A percentile compares a stretch with the other conserved stretches of the same genome.
Evolutionary conservation across 2,888 invertebrate genomes (phyloP).

Genomic region (Branchinecta sandiegonensis): DNA sequence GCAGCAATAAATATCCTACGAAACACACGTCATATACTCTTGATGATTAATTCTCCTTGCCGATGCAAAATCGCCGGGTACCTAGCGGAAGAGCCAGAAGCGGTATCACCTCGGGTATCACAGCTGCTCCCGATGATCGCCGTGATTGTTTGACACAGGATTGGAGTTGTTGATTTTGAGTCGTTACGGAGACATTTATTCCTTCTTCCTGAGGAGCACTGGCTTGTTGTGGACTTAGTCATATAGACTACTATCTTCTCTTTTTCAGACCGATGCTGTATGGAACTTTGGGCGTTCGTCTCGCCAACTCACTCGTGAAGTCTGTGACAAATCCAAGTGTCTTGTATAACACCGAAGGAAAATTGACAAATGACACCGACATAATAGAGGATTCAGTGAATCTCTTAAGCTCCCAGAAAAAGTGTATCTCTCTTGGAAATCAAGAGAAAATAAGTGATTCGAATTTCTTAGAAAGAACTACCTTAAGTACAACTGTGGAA

Average conservation of each 20-base stretch:
- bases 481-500: constrained; percentile 15
- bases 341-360: constrained; percentile 35
- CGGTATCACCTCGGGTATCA: too few relatives aligned
- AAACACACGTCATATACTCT: too few relatives aligned
- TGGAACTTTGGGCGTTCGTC: constrained; percentile 39
- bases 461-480: background rate
- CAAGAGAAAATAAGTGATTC: background rate
- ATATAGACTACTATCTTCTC: constrained; percentile 18
- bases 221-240: too few relatives aligned
- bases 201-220: too few relatives aligned
- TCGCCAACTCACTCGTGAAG: constrained; percentile 38
- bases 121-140: too few relatives aligned
- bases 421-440: background rate
- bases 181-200: too few relatives aligned
- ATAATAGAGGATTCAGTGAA: constrained; percentile 27
- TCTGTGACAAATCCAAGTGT: constrained; percentile 37
- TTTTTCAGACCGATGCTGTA: constrained; percentile 38
- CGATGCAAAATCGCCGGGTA: too few relatives aligned
- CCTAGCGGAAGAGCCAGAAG: too few relatives aligned
- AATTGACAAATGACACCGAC: constrained; percentile 34
- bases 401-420: constrained; percentile 23
- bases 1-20: too few relatives aligned
- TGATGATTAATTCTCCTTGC: too few relatives aligned
- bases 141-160: too few relatives aligned
- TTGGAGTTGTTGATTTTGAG: too few relatives aligned